Conservation (phyloP, 2,113 vertebrate genomes). For the Gambusia holbrooki region DNA sequence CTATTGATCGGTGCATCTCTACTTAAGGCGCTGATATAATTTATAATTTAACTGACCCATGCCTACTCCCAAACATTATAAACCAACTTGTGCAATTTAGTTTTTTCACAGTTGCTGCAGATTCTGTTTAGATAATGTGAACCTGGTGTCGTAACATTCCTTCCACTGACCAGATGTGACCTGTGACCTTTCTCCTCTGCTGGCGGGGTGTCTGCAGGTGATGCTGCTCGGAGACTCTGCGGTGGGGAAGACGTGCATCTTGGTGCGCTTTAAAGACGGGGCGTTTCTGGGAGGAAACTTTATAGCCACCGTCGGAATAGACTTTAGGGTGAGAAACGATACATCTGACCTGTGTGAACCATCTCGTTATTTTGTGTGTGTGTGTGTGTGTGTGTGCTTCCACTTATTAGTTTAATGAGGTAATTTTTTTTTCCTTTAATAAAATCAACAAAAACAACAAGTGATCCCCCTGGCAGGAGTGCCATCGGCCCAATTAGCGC, state of each 20-base stretch:
- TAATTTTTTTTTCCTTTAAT: neutral
- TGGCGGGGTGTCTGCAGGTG: constrained; percentile 82
- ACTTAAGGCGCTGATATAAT: neutral
- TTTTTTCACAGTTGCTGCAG: neutral
- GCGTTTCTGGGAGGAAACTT: constrained; percentile 96
- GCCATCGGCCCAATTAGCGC: constrained; percentile 59
- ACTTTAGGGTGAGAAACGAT: constrained; percentile 93
- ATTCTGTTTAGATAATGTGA: neutral
- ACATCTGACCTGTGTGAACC: neutral
- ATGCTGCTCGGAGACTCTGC: constrained; percentile 98
- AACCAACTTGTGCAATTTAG: constrained; percentile 25
- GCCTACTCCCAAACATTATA: neutral
- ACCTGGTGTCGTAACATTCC: neutral
- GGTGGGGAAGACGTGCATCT: constrained; percentile 97
- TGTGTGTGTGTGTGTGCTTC: neutral
- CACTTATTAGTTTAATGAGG: neutral
- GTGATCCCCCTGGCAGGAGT: constrained; percentile 1
- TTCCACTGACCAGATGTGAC: constrained; percentile 31
- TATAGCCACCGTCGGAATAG: constrained; percentile 98
- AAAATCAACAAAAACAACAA: neutral
- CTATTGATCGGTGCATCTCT: neutral
- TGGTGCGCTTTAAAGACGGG: constrained; percentile 95
- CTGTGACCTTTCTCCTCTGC: constrained; percentile 49
- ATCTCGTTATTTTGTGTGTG: neutral
- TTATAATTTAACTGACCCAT: neutral